Percentiles rank a stretch among this genome's conserved stretches.
These are phyloP conservation scores for Progne subis DNA, from an alignment of 2,113 vertebrate species.

Conservation along the genomic window DNA sequence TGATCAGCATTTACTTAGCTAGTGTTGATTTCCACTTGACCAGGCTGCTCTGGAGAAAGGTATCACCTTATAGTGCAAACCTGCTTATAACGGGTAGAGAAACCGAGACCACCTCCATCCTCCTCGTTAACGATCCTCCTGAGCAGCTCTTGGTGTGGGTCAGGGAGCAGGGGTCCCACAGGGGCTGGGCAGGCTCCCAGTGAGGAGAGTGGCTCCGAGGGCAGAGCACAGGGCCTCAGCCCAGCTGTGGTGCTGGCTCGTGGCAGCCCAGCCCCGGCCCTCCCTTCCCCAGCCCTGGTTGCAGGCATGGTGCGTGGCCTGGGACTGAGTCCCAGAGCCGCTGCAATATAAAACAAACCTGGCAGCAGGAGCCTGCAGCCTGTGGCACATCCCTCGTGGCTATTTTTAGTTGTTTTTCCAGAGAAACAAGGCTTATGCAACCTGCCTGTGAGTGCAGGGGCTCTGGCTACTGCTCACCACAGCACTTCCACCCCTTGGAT, in stretches of 20 bases:
- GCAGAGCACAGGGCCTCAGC: background rate
- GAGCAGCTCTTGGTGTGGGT: background rate
- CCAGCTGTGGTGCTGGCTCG: background rate
- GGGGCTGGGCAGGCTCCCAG: background rate
- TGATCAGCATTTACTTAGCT: slow-evolving; percentile 47
- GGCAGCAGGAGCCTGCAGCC: background rate
- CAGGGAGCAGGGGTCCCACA: background rate
- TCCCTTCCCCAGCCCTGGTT: background rate
- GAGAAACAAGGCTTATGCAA: background rate
- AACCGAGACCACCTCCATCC: background rate
- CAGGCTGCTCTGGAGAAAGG: slow-evolving; percentile 25
- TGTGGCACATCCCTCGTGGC: background rate
- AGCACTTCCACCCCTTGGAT: accelerated
- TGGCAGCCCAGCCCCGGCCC: accelerated
- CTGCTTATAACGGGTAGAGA: slow-evolving; percentile 58
- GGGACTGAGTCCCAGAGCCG: background rate
- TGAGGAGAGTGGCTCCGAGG: accelerated
- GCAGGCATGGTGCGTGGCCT: background rate
- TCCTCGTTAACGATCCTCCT: accelerated
- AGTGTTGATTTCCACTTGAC: slow-evolving; percentile 38
- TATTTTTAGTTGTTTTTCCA: slow-evolving; percentile 54
- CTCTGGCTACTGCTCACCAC: accelerated
- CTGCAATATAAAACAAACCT: slow-evolving; percentile 2
- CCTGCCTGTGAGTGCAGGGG: background rate
- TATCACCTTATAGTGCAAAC: slow-evolving; percentile 29